phyloP scores from a whole-genome alignment of 2,888 invertebrate species.

The Harpalus rufipes region DNA sequence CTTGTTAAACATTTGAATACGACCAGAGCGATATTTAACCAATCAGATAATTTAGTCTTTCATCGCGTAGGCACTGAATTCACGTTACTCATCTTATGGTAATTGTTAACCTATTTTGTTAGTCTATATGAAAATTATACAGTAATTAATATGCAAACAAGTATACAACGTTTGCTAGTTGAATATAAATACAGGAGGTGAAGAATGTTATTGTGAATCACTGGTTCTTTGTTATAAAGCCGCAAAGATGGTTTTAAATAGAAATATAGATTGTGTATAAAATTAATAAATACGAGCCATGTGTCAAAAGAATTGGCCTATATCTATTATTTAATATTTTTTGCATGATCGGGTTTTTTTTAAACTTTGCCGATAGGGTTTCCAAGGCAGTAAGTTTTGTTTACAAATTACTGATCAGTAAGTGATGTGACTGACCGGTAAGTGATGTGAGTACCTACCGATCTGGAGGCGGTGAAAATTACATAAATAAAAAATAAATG shows the following conservation, averaged over 20 bases:
- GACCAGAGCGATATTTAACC: conserved; percentile 43
- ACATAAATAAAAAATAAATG: too few relatives aligned
- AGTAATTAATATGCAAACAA: conserved; percentile 51
- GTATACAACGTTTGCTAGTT: conserved; percentile 7
- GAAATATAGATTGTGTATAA: too few relatives aligned
- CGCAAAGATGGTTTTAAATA: background rate
- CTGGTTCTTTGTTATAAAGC: background rate
- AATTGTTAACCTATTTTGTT: conserved; percentile 60
- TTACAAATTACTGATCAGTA: too few relatives aligned
- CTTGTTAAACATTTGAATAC: conserved; percentile 52
- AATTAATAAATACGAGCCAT: too few relatives aligned
- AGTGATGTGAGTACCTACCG: too few relatives aligned
- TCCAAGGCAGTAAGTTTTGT: too few relatives aligned
- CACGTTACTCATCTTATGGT: conserved; percentile 57
- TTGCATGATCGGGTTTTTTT: too few relatives aligned
- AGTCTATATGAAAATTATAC: conserved; percentile 47
- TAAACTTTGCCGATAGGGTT: too few relatives aligned
- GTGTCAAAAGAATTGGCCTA: too few relatives aligned
- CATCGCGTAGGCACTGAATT: conserved; percentile 42
- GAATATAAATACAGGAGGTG: background rate
- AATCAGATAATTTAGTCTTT: conserved; percentile 54
- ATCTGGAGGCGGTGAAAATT: too few relatives aligned
- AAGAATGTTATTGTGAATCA: background rate
- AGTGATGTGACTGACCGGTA: too few relatives aligned
- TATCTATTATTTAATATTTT: too few relatives aligned